Evolutionary conservation across 1,140 invertebrate genomes (phyloP), one percentile per base, ranked within the genome.

Genomic region (Drosophila grimshawi): DNA sequence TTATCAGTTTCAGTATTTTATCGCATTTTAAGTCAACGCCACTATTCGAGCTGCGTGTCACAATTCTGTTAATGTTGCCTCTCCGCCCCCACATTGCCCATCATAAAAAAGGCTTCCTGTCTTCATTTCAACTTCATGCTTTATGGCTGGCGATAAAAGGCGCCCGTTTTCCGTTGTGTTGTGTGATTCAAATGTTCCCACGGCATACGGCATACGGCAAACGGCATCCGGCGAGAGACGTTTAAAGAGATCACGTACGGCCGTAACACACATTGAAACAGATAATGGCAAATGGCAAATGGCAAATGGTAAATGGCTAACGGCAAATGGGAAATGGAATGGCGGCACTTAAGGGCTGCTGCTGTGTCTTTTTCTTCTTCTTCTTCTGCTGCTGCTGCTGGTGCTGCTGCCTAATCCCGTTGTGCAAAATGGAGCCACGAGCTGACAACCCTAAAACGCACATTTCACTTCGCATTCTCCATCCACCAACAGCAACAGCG

Each of bases 321-420:
- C 51, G 66, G 6, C 61, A 27, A 57, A 60, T 57, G n/a, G 55
- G 49, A 55, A 39, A 77, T 88, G 39, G 39, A 88, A 88, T 88
- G 85, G 85, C 71, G 85, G 70, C 85, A 80, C 78, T 89, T 88
- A 89, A 78, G 73, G 52, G 71, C 80, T 65, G 76, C 57, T 51
- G 19, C 19, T 19, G 19, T n/a, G n/a, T n/a, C n/a, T n/a, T n/a
- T n/a, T n/a, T n/a, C n/a, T n/a, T n/a, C 19, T 19, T 19, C 19
- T 1, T 19, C 19, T 19, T 19, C 80, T 65, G 76, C 57, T 51
- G 71, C 80, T 65, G 76, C 57, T 51, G 71, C 61, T 51, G 68
- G 76, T 65, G 71, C 62, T 51, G 66, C 59, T 78, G 80, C 64
- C 82, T 88, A 85, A 89, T 85, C 78, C 78, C 69, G 59, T 60